Conservation (phyloP, 2,888 invertebrate genomes). For the Macrosoma leucophasiata region DNA sequence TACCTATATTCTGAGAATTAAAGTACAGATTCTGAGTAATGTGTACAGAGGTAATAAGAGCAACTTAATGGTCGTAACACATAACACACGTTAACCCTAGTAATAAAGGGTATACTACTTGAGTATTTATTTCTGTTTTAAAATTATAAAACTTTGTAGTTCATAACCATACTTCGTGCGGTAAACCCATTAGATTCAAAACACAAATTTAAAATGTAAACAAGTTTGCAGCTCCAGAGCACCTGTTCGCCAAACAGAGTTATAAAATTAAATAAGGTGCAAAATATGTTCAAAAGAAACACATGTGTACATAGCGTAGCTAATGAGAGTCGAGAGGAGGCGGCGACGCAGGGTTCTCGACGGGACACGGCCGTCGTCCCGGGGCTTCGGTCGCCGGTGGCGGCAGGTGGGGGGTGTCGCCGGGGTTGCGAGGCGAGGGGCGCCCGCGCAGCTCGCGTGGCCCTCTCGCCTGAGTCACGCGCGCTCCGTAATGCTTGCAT, state of each 20-base stretch:
- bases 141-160: no score
- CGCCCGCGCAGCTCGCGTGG: slow-evolving; percentile 72
- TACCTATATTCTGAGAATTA: no score
- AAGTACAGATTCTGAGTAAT: no score
- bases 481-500: slow-evolving; percentile 76
- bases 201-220: slow-evolving; percentile 36
- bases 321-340: slow-evolving; percentile 33
- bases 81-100: no score
- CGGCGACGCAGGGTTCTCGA: slow-evolving; percentile 32
- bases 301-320: slow-evolving; percentile 37
- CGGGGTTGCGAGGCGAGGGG: slow-evolving; percentile 38
- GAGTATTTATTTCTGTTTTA: slow-evolving; percentile 7
- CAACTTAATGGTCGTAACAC: neutral
- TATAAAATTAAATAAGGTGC: slow-evolving; percentile 43
- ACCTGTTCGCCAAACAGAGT: slow-evolving; percentile 30
- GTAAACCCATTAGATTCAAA: slow-evolving; percentile 28
- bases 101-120: slow-evolving; percentile 7
- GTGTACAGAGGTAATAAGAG: no score
- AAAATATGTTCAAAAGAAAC: slow-evolving; percentile 38
- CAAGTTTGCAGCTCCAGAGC: slow-evolving; percentile 21
- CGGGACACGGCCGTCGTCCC: slow-evolving; percentile 30
- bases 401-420: slow-evolving; percentile 37
- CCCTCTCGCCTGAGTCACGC: slow-evolving; percentile 74
- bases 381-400: slow-evolving; percentile 6
- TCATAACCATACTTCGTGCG: slow-evolving; percentile 18